Base-by-base conservation (phyloP, 2,797 vertebrate species). In the Rhynchonycteris naso region DNA sequence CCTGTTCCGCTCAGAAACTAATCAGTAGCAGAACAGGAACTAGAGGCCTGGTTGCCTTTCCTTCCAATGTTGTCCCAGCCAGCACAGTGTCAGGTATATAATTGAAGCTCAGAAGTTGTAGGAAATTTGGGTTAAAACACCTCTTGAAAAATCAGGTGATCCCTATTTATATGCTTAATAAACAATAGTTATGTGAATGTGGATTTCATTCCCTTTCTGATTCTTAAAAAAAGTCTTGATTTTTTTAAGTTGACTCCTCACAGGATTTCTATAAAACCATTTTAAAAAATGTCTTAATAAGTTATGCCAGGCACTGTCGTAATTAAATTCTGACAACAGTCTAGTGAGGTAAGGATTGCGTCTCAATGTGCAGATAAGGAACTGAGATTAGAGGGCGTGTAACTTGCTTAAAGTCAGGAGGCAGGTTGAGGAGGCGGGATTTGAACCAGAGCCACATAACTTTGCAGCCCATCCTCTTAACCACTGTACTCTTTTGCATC, bases 201-300 rank as follows among this genome's bases (percentile, higher is more conserved):
- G 28, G 16, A 69, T 76, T 95, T 78, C 58, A 66, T 86, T 19
- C 1, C 35, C n/a, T 85, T 30, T 14, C 22, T 65, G n/a, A 15
- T 72, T 87, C 58, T 94, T 93, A 63, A 54, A 68, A 68, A 90
- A 84, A 33, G 6, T 16, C 43, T 89, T 80, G 35, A 54, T 79
- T 79, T 86, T 82, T 14, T 35, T 38, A 58, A 82, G 24, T 30
- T 47, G 47, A 72, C 69, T 79, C 33, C 33, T 72, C 18, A 56
- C 7, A 90, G 65, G 33, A 80, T n/a, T 66, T 19, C 47, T 35
- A 14, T 47, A 72, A 30, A 91, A 69, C 58, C 65, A 75, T n/a
- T 76, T 85, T 22, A 68, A 63, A 69, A 91, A 56, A 66, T 52
- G 35, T 82, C 33, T 87, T 63, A 76, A 38, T 83, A 79, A 75